Conservation (phyloP, 2,113 vertebrate species). For the Trogon melanurus region DNA sequence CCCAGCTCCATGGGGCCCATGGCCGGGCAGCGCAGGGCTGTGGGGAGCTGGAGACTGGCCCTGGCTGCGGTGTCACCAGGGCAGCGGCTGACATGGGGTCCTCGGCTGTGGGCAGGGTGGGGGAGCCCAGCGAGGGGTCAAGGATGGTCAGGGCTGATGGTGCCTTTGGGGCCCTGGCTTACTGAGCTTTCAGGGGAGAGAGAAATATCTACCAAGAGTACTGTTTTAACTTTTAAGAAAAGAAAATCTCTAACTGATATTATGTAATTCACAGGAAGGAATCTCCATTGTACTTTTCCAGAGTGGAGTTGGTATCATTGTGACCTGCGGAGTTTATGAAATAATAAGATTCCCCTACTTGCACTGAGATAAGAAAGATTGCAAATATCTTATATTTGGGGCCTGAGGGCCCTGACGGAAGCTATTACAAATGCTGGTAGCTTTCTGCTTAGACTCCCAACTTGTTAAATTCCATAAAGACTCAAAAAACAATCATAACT, state of each 20-base stretch:
- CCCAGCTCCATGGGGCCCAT: accelerated
- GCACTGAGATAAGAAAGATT: neutral
- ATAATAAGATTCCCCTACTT: neutral
- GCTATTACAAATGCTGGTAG: neutral
- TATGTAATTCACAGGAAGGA: neutral
- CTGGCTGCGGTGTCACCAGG: accelerated
- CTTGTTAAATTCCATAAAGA: neutral
- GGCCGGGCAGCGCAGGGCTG: neutral
- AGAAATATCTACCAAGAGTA: neutral
- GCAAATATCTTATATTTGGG: neutral
- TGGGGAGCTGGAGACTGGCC: neutral
- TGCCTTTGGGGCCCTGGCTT: neutral
- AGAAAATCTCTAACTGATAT: neutral
- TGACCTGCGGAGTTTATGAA: neutral
- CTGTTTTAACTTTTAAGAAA: neutral
- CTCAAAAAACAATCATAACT: neutral
- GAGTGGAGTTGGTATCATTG: neutral
- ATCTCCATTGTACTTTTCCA: neutral
- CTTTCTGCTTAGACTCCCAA: neutral
- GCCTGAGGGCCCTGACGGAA: neutral
- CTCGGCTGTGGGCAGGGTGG: accelerated
- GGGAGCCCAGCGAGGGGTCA: too few species aligned
- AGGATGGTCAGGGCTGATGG: neutral
- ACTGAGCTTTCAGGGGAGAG: neutral
- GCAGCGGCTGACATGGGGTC: accelerated